Percentiles rank a stretch among this genome's conserved stretches.
Conservation (phyloP, 2,888 invertebrate species). For the Coelopa pilipes region DNA sequence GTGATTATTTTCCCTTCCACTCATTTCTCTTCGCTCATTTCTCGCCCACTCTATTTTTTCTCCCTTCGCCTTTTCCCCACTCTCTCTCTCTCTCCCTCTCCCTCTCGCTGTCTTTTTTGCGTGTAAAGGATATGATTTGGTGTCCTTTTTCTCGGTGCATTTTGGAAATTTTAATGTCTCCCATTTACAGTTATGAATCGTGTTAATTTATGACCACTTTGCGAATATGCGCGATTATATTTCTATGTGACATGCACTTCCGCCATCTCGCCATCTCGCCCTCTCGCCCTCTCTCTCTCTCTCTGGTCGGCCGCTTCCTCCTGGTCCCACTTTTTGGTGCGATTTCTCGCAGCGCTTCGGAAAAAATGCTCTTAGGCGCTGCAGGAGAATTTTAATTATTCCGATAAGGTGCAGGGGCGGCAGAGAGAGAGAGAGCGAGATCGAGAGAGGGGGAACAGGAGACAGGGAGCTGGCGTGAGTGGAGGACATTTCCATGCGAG, state of each 20-base stretch:
- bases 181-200: conserved; percentile 38
- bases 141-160: conserved; percentile 4
- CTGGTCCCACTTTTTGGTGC: no score
- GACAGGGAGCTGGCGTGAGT: background rate
- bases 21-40: no score
- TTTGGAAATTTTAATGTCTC: conserved; percentile 31
- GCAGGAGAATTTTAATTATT: no score
- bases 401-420: no score
- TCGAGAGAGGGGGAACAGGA: background rate
- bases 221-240: conserved; percentile 33
- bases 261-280: no score
- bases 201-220: conserved; percentile 38
- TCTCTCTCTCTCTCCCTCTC: background rate
- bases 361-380: conserved; percentile 25
- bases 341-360: background rate
- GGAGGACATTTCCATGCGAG: no score
- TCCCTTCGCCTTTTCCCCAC: background rate
- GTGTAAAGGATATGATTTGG: conserved; percentile 17
- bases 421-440: no score
- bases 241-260: conserved; percentile 28
- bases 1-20: conserved; percentile 38
- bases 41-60: background rate
- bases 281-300: no score
- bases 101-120: background rate
- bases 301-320: no score